These are phyloP conservation scores for Sternarchorhynchus goeldii DNA, from an alignment of 2,797 vertebrate species.

Conservation along the genomic window DNA sequence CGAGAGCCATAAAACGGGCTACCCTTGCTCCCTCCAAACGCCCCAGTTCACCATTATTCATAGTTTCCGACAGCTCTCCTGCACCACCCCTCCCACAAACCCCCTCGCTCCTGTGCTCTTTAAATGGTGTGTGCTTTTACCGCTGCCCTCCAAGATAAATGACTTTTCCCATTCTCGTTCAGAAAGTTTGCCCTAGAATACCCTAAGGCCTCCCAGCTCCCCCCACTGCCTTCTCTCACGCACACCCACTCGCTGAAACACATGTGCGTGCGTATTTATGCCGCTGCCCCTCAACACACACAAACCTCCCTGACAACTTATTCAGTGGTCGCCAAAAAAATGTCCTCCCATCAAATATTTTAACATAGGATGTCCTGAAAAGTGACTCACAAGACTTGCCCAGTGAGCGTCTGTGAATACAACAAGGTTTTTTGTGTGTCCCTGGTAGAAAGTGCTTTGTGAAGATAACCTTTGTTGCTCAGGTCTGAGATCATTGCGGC, in stretches of 20 bases:
- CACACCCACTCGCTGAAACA: slow-evolving; percentile 7
- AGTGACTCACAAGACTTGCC: neutral
- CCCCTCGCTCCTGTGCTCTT: slow-evolving; percentile 16
- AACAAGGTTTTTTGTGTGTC: neutral
- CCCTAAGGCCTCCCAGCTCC: slow-evolving; percentile 2
- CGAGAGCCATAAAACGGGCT: slow-evolving; percentile 53
- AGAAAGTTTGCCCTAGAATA: slow-evolving; percentile 39
- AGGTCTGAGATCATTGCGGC: slow-evolving; percentile 13
- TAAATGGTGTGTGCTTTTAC: slow-evolving; percentile 47
- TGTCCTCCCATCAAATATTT: neutral
- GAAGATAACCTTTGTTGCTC: neutral
- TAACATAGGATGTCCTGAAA: neutral
- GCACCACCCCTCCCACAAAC: slow-evolving; percentile 1
- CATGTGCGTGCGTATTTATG: slow-evolving; percentile 3
- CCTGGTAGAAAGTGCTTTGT: neutral
- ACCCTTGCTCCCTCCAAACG: slow-evolving; percentile 43
- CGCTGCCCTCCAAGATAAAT: slow-evolving; percentile 54
- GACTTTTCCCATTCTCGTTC: slow-evolving; percentile 40
- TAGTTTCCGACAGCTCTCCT: slow-evolving; percentile 58
- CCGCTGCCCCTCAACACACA: neutral
- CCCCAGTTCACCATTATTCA: slow-evolving; percentile 56
- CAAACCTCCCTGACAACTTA: neutral
- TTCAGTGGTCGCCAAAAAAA: neutral
- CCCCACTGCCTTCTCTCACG: slow-evolving; percentile 33
- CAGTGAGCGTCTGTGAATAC: neutral